These are phyloP conservation scores for Gambusia yucatana DNA, from an alignment of 2,797 vertebrate species.

Conservation along the genomic window DNA sequence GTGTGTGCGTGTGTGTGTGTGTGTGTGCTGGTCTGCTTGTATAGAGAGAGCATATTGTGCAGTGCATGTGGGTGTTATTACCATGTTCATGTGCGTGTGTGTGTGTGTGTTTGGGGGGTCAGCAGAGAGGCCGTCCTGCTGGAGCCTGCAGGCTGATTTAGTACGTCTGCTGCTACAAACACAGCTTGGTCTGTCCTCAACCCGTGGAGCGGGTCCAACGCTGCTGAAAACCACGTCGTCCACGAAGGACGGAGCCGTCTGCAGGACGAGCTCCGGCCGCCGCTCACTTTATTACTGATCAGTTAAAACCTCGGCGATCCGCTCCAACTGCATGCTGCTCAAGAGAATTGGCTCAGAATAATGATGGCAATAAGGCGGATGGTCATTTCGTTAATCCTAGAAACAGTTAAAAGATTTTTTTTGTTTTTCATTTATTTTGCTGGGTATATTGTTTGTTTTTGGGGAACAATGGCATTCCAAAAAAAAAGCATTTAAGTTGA, in stretches of 20 bases:
- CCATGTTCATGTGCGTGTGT: neutral
- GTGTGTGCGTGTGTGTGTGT: neutral
- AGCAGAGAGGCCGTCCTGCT: neutral
- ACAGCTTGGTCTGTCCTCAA: conserved; percentile 6
- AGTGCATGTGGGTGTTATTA: neutral
- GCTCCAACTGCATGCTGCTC: neutral
- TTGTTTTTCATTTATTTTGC: too few relatives aligned
- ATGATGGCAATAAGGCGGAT: neutral
- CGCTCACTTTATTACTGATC: neutral
- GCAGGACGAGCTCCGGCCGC: neutral
- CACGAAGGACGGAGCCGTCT: neutral
- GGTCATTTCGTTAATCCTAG: neutral
- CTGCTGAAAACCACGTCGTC: neutral
- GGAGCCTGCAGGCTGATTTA: conserved; percentile 11
- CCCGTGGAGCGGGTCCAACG: neutral
- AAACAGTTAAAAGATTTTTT: neutral
- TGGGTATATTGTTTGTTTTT: too few relatives aligned
- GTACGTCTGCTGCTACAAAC: conserved; percentile 1
- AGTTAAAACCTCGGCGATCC: neutral
- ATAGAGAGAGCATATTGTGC: conserved; percentile 2
- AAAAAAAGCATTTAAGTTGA: too few relatives aligned
- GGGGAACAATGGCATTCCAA: too few relatives aligned
- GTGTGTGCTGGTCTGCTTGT: neutral
- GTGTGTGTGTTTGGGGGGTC: neutral
- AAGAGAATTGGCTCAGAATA: neutral